Base-by-base conservation (phyloP, 2,888 invertebrate genomes). In the Andrena chrysosceles region DNA sequence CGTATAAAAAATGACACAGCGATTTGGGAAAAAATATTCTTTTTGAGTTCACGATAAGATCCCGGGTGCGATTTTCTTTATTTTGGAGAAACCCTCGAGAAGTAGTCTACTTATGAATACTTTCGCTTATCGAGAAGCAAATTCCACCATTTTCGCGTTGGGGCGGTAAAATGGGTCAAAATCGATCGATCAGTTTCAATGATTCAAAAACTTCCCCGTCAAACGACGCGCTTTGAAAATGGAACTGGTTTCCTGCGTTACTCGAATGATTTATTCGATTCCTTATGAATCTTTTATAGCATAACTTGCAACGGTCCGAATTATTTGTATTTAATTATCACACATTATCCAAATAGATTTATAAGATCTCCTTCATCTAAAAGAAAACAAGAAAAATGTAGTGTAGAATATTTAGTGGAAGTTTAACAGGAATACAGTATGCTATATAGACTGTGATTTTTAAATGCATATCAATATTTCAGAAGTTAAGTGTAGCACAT, bases 191-290 rank as follows among this genome's bases (percentile, higher is more conserved):
- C 10, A 33, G 7, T 66, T 72, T 72, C 60, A 60, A 77, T 60
- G 49, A 71, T 77, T 72, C 20, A 64, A 8, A 66, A 77, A 67
- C 49, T 60, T 77, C 52, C 35, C 29, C 4, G 29, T 26, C 16
- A 52, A 52, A 35, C 29, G 16, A 48, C 16, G 20, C 13, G 31
- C 33, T 29, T 31, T n/a, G 10, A 64, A 31, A 77, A 49, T 23
- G 23, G 31, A 2, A 31, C 8, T 33, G n/a, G 3, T 48, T 29
- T 63, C 26, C 2, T 6, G 3, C n/a, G 31, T 56, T 62, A 52
- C 35, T 60, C 16, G n/a, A 75, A 60, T 60, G 20, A n/a, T 75
- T 60, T 60, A 73, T 66, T 6, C n/a, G 29, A 2, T 1, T 7
- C 3, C 10, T 52, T 5, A n/a, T 20, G 5, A 48, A 60, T 48